A percentile compares a stretch with the other conserved stretches of the same genome.
Conservation (phyloP, 1,140 invertebrate genomes). For the Limonius californicus region DNA sequence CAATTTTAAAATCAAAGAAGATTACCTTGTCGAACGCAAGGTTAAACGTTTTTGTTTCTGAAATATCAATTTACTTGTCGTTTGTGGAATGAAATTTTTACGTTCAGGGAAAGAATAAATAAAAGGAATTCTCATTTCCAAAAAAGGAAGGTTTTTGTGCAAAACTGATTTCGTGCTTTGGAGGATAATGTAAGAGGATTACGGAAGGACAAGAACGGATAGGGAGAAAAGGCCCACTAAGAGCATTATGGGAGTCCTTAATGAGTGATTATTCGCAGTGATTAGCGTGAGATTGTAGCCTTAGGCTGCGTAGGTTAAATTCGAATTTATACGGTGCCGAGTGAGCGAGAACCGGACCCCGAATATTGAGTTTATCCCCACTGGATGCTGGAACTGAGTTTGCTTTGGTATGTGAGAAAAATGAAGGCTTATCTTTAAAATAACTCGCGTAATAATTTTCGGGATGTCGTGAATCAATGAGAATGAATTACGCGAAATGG, state of each 20-base stretch:
- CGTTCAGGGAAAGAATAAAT: too few species aligned
- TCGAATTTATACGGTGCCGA: neutral
- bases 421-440: slow-evolving; percentile 6
- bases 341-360: too few species aligned
- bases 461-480: slow-evolving; percentile 5
- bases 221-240: slow-evolving; percentile 4
- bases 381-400: too few species aligned
- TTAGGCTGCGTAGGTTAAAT: slow-evolving; percentile 4
- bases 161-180: neutral
- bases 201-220: neutral
- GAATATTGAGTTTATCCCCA: too few species aligned
- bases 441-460: neutral
- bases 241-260: slow-evolving; percentile 11
- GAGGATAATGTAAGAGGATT: neutral
- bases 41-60: too few species aligned
- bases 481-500: neutral
- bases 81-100: too few species aligned
- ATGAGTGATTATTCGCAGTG: slow-evolving; percentile 9
- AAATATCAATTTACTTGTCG: too few species aligned
- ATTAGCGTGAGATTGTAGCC: slow-evolving; percentile 11
- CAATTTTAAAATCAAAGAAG: too few species aligned
- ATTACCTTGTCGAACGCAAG: too few species aligned
- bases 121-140: too few species aligned
- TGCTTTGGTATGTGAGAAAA: too few species aligned
- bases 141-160: too few species aligned